Evolutionary conservation across 2,888 invertebrate species (phyloP).

Genomic region (Synanthedon vespiformis): DNA sequence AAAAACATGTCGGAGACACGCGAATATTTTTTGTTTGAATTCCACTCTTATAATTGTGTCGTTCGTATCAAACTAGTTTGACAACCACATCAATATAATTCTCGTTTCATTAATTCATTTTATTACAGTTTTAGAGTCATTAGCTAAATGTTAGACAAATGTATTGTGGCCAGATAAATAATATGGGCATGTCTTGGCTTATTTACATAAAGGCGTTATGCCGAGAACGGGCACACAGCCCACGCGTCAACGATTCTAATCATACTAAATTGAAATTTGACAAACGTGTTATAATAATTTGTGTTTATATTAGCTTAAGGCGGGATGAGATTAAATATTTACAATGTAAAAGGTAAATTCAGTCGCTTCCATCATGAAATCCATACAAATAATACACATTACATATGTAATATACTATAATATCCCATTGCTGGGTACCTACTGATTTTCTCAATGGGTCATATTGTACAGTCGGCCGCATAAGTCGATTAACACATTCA

Average conservation of each 20-base stretch:
- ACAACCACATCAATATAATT: slow-evolving; percentile 7
- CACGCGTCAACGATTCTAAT: neutral
- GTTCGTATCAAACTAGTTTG: slow-evolving; percentile 10
- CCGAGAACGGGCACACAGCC: neutral
- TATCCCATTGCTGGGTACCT: too few relatives aligned
- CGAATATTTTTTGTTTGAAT: too few relatives aligned
- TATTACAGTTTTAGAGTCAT: slow-evolving; percentile 8
- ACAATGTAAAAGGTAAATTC: too few relatives aligned
- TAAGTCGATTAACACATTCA: too few relatives aligned
- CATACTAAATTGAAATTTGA: neutral
- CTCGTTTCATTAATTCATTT: slow-evolving; percentile 3
- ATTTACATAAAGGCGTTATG: neutral
- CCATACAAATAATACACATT: too few relatives aligned
- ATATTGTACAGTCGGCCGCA: too few relatives aligned
- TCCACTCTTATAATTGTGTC: slow-evolving; percentile 7
- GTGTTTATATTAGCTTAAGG: too few relatives aligned
- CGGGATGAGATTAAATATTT: too few relatives aligned
- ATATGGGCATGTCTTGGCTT: slow-evolving; percentile 2
- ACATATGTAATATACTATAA: too few relatives aligned
- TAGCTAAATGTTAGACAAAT: slow-evolving; percentile 8
- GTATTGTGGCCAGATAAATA: slow-evolving; percentile 8
- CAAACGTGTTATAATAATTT: neutral
- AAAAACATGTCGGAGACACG: too few relatives aligned
- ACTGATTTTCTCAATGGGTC: too few relatives aligned
- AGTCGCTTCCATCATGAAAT: too few relatives aligned